Evolutionary conservation across 2,797 vertebrate genomes (phyloP).

Genomic region (Neostethus bicornis): DNA sequence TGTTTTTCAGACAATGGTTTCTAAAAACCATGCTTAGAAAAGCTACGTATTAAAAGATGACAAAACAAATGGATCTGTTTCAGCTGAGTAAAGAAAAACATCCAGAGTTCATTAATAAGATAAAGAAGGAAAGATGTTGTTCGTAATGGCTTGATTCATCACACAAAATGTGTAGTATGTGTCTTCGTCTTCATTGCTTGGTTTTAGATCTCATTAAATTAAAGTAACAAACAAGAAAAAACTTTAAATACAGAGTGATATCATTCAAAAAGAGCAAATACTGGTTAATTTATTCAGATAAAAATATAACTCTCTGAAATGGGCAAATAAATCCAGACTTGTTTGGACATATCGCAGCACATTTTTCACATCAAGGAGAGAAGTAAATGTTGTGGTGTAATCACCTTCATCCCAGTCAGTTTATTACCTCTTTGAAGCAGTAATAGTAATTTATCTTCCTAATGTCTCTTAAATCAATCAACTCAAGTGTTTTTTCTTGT

Average conservation of each 20-base stretch:
- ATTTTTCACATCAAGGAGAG: conserved; percentile 26
- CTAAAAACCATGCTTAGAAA: not conserved
- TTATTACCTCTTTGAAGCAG: conserved; percentile 30
- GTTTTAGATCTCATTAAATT: not conserved
- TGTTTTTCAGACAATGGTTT: not conserved
- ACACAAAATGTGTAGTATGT: not conserved
- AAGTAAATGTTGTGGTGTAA: conserved; percentile 35
- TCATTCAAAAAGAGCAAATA: not conserved
- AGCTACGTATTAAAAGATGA: not conserved
- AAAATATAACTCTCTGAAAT: not conserved
- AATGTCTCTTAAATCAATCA: conserved; percentile 33
- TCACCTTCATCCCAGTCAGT: conserved; percentile 24
- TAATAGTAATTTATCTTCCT: conserved; percentile 30
- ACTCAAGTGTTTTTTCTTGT: conserved; percentile 1
- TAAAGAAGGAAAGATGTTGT: too few species aligned
- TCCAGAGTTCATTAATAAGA: not conserved
- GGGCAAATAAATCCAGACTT: not conserved
- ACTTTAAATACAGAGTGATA: too few species aligned
- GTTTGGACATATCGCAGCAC: not conserved
- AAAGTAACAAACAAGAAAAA: too few species aligned
- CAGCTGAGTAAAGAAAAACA: not conserved
- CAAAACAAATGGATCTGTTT: not conserved
- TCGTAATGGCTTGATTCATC: not conserved
- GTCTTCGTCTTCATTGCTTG: too few species aligned
- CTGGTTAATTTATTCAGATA: not conserved